Conservation (phyloP, 2,888 invertebrate genomes). For the Isoperla grammatica region DNA sequence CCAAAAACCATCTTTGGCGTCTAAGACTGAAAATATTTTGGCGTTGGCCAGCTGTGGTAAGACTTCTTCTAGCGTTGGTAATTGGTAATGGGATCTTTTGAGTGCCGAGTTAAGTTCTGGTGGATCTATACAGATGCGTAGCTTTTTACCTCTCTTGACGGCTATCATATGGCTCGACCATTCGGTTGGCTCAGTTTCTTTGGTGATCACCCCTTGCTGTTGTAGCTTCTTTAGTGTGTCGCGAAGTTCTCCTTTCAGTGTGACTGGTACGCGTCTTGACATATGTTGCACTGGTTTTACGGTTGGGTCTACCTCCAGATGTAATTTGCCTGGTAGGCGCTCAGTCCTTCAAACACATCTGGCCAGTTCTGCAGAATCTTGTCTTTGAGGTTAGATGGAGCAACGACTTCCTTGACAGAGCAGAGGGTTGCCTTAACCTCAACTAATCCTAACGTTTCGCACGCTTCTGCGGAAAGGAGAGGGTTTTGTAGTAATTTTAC, state of each 20-base stretch:
- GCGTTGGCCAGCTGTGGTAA: too few species aligned
- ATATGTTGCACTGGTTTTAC: background rate
- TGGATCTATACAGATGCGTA: too few species aligned
- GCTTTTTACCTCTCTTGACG: too few species aligned
- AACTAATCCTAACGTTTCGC: background rate
- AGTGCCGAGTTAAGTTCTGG: too few species aligned
- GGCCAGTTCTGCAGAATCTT: background rate
- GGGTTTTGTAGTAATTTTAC: background rate
- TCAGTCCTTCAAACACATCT: background rate
- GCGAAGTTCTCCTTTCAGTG: background rate
- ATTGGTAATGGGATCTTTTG: too few species aligned
- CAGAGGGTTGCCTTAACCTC: background rate
- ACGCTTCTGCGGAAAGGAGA: background rate
- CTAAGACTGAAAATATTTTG: too few species aligned
- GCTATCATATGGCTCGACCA: too few species aligned
- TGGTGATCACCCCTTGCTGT: too few species aligned
- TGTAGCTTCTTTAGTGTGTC: too few species aligned
- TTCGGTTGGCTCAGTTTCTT: too few species aligned
- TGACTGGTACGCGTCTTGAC: background rate
- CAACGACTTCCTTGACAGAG: background rate
- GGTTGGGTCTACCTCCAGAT: background rate
- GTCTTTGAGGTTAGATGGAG: background rate
- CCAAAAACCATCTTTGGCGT: too few species aligned
- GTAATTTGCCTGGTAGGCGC: background rate
- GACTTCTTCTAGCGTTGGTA: too few species aligned